These are phyloP conservation scores for Mormyrops attenuatus DNA, from an alignment of 2,797 vertebrate genomes.

Conservation along the genomic window DNA sequence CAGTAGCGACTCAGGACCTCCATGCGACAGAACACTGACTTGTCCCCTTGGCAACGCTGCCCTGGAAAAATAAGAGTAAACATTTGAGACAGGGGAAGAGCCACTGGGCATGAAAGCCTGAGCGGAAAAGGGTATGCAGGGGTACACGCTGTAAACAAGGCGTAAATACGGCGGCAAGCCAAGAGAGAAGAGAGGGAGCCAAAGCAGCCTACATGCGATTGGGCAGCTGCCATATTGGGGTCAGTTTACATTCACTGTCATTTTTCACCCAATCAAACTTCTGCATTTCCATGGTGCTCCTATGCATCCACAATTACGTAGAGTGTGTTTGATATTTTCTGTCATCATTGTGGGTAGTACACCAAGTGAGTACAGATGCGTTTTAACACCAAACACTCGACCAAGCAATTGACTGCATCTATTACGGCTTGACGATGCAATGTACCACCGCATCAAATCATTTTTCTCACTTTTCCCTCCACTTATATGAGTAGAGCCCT, in stretches of 20 bases:
- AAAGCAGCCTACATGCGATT: background rate
- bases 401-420: background rate
- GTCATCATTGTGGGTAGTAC: background rate
- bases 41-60: constrained; percentile 82
- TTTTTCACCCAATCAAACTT: background rate
- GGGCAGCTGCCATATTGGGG: background rate
- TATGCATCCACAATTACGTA: background rate
- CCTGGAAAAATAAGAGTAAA: constrained; percentile 77
- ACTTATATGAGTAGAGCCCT: background rate
- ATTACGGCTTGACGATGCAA: background rate
- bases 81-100: constrained; percentile 44
- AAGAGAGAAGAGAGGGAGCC: background rate
- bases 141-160: background rate
- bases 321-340: background rate
- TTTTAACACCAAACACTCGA: background rate
- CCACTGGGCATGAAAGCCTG: background rate
- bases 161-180: background rate
- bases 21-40: constrained; percentile 87
- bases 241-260: background rate
- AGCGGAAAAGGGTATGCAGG: background rate
- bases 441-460: background rate
- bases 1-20: constrained; percentile 82
- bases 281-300: background rate
- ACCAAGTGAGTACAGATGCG: background rate
- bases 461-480: background rate